Conservation (phyloP, 1,140 invertebrate genomes). For the Leptopilina boulardi region DNA sequence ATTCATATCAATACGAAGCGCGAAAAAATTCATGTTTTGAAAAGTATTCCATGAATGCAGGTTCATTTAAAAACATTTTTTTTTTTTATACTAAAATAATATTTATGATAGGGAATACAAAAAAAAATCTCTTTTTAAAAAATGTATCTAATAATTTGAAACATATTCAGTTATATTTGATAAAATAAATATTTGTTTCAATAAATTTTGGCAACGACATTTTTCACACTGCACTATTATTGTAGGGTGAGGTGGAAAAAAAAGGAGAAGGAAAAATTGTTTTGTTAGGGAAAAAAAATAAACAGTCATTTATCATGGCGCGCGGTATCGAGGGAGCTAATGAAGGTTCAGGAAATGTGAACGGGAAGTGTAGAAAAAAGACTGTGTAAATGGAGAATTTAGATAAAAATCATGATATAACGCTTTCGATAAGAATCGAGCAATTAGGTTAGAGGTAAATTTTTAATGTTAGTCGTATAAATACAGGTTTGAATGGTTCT, state of each 20-base stretch:
- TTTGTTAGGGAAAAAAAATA: neutral
- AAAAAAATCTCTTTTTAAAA: no score
- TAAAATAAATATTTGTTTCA: neutral
- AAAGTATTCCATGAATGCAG: no score
- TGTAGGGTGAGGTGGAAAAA: neutral
- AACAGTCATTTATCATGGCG: neutral
- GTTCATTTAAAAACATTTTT: no score
- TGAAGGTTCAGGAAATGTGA: constrained; percentile 18
- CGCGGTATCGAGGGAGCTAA: neutral
- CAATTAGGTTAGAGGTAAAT: neutral
- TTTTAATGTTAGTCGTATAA: constrained; percentile 5
- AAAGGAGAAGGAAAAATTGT: neutral
- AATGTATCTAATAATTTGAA: no score
- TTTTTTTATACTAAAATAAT: no score
- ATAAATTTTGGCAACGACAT: neutral
- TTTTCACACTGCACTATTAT: neutral
- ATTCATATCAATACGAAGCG: no score
- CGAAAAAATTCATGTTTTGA: no score
- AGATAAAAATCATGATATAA: constrained; percentile 28
- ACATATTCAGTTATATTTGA: neutral
- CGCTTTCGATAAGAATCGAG: neutral
- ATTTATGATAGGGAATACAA: no score
- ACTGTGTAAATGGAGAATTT: constrained; percentile 12
- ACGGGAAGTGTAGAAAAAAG: constrained; percentile 23
- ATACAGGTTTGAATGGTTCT: neutral